These are phyloP conservation scores for Cantharis nigra DNA, from an alignment of 2,888 invertebrate species.

Conservation along the genomic window DNA sequence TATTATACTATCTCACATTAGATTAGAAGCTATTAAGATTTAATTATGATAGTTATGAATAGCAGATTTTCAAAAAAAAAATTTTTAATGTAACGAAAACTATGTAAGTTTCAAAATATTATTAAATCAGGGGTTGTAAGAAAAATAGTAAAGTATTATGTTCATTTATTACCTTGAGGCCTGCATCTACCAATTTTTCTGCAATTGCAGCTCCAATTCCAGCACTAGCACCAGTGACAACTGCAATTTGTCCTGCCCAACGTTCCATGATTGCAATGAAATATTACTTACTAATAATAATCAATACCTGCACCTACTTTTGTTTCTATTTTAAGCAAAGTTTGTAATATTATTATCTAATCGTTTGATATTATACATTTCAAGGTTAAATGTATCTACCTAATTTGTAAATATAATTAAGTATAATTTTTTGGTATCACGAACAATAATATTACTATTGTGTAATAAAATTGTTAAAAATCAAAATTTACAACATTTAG, in stretches of 20 bases:
- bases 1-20: no score
- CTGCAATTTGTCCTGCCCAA: conserved; percentile 2
- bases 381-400: background rate
- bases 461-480: background rate
- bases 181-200: background rate
- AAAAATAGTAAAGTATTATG: background rate
- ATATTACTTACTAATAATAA: background rate
- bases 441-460: background rate
- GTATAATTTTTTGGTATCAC: background rate
- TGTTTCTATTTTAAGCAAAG: background rate
- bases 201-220: conserved; percentile 9
- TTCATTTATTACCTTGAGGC: background rate
- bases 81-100: no score
- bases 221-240: conserved; percentile 12
- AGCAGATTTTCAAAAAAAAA: no score
- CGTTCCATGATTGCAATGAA: conserved; percentile 1
- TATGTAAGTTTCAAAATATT: background rate
- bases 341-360: background rate
- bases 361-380: background rate
- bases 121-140: background rate
- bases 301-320: background rate
- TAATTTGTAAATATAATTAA: background rate
- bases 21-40: no score
- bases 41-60: no score
- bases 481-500: background rate